Evolutionary conservation across 2,797 vertebrate genomes (phyloP).

Genomic region (Chloroceryle inda): DNA sequence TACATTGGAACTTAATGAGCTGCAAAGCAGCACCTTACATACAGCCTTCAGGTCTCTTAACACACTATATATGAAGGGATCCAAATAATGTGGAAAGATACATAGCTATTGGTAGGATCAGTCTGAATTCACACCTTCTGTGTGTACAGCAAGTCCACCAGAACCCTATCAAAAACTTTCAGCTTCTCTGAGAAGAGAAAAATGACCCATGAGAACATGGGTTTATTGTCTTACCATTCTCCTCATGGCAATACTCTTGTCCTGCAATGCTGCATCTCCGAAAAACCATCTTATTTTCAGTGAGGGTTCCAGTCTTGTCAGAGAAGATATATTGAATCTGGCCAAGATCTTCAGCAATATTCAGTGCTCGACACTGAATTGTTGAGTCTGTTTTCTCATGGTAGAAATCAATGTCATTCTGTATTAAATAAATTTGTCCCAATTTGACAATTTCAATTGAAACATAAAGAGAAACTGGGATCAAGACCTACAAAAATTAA

Average conservation of each 20-base stretch:
- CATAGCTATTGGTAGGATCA: not conserved
- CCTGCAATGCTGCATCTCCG: slow-evolving; percentile 92
- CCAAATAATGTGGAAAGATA: not conserved
- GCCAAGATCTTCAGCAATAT: slow-evolving; percentile 95
- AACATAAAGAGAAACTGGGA: slow-evolving; percentile 96
- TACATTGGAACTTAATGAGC: not conserved
- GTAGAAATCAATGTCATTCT: slow-evolving; percentile 93
- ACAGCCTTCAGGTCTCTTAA: not conserved
- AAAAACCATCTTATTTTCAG: slow-evolving; percentile 98
- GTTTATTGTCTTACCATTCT: slow-evolving; percentile 86
- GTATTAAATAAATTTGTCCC: slow-evolving; percentile 94
- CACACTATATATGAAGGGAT: not conserved
- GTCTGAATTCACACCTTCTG: not conserved
- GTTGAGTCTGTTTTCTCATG: slow-evolving; percentile 86
- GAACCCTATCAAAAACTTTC: not conserved
- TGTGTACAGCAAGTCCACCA: not conserved
- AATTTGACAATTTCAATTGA: slow-evolving; percentile 97
- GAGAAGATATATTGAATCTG: slow-evolving; percentile 96
- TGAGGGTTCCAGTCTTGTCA: slow-evolving; percentile 97
- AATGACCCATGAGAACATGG: not conserved
- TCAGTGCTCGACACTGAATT: slow-evolving; percentile 92
- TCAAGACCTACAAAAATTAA: slow-evolving; percentile 88
- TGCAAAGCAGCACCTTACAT: not conserved
- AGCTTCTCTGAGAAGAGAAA: not conserved
- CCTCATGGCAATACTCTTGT: slow-evolving; percentile 91